Evolutionary conservation across 2,797 vertebrate genomes (phyloP).

Genomic region (Myotis planiceps): DNA sequence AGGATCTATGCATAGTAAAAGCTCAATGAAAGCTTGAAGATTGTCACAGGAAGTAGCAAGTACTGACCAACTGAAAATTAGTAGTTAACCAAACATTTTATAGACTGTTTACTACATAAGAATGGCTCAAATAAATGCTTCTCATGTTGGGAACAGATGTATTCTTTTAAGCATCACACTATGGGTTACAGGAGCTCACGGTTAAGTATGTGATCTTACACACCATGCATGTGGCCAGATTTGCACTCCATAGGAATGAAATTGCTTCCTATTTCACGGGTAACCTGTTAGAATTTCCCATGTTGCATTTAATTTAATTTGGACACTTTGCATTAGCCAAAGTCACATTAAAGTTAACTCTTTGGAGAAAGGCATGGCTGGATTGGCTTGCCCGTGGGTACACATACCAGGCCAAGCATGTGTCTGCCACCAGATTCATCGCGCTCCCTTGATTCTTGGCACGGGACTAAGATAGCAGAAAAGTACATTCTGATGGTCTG

Average conservation of each 20-base stretch:
- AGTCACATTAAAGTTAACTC: neutral
- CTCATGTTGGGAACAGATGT: neutral
- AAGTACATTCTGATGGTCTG: neutral
- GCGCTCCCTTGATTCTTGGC: neutral
- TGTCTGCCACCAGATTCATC: neutral
- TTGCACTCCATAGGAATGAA: neutral
- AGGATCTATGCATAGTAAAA: neutral
- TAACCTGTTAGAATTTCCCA: neutral
- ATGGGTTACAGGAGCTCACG: neutral
- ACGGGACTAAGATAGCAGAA: neutral
- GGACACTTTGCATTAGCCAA: neutral
- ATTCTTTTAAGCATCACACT: neutral
- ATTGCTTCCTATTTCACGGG: neutral
- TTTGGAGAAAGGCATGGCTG: neutral
- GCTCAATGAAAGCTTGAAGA: neutral
- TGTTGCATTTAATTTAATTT: neutral
- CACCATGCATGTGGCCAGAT: neutral
- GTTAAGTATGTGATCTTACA: neutral
- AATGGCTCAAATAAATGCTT: neutral
- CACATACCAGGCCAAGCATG: neutral
- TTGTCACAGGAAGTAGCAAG: neutral
- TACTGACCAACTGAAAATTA: neutral
- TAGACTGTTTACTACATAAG: neutral
- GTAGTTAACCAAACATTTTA: neutral
- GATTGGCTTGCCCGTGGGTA: fast-evolving